Percentiles rank a stretch among this genome's conserved stretches.
phyloP scores from a whole-genome alignment of 2,113 vertebrate genomes.

The Paramisgurnus dabryanus region DNA sequence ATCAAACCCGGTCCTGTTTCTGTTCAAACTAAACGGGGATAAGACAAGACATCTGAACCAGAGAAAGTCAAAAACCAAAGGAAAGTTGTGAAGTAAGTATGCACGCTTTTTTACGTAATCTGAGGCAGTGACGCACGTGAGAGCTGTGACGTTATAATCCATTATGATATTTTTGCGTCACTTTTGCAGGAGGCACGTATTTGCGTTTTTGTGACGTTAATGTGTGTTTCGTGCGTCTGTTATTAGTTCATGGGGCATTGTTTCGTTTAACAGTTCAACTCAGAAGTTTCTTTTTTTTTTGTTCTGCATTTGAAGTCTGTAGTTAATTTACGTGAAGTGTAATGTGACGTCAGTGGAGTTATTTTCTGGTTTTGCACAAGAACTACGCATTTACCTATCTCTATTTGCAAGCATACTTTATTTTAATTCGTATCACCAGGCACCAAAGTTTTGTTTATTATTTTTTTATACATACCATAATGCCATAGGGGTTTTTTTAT shows the following conservation, averaged over 20 bases:
- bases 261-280: too few species aligned
- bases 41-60: conserved; percentile 13
- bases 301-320: conserved; percentile 58
- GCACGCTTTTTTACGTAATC: neutral
- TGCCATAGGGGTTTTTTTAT: too few species aligned
- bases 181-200: neutral
- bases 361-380: too few species aligned
- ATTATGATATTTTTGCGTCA: conserved; percentile 20
- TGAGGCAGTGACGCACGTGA: neutral
- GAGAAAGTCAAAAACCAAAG: neutral
- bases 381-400: too few species aligned
- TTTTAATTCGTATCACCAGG: too few species aligned
- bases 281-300: neutral
- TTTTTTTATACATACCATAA: too few species aligned
- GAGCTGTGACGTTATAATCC: conserved; percentile 27
- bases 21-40: conserved; percentile 7
- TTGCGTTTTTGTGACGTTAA: neutral
- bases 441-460: too few species aligned
- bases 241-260: neutral
- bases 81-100: conserved; percentile 16
- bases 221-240: neutral
- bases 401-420: too few species aligned
- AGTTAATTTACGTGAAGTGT: conserved; percentile 1
- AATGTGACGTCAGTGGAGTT: neutral
- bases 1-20: conserved; percentile 25